Base-by-base conservation (phyloP, 1,140 invertebrate species). In the Rhizoglyphus robini region DNA sequence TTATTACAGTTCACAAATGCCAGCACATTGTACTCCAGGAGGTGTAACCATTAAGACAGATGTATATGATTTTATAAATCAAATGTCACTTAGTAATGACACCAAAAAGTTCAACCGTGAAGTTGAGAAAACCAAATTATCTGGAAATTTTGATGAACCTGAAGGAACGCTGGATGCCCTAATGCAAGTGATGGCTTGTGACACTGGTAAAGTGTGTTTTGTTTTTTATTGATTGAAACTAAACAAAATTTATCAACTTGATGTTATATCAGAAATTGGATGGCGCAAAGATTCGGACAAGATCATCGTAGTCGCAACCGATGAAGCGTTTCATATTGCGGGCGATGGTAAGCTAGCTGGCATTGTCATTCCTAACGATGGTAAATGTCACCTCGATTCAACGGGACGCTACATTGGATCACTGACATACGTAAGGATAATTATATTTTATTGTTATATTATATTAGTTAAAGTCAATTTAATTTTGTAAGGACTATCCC, bases 161-260 rank as follows among this genome's bases (percentile, higher is more conserved):
- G 96, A 99, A 76, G 96, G 96, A 34, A 94, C 94, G 11, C 96
- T 99, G 76, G 96, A 99, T 80, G 96, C 94, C 18, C 88, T 99
- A 54, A 96, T 99, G 90, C 96, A 99, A 62, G 68, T 63, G 8
- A 63, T 69, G 32, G 69, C 69, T 20, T 70, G 69, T 63, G 29
- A 49, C 29, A 11, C 49, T 31, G 54, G 54, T 58, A n/a, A 3
- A 20, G 18, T 11, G 8, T n/a, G n/a, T n/a, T n/a, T n/a, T n/a
- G 8, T 18, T 11, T 18, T 41, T 41, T 41, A 11, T 8, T 11
- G 8, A 18, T 41, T 11, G 23, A 54, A 20, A 8, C n/a, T n/a
- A n/a, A n/a, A n/a, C n/a, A n/a, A n/a, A n/a, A n/a, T n/a, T n/a
- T n/a, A n/a, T n/a, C n/a, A n/a, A n/a, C n/a, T 54, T 54, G n/a